Base-by-base conservation (phyloP, 2,797 vertebrate species). In the Esox masquinongy region DNA sequence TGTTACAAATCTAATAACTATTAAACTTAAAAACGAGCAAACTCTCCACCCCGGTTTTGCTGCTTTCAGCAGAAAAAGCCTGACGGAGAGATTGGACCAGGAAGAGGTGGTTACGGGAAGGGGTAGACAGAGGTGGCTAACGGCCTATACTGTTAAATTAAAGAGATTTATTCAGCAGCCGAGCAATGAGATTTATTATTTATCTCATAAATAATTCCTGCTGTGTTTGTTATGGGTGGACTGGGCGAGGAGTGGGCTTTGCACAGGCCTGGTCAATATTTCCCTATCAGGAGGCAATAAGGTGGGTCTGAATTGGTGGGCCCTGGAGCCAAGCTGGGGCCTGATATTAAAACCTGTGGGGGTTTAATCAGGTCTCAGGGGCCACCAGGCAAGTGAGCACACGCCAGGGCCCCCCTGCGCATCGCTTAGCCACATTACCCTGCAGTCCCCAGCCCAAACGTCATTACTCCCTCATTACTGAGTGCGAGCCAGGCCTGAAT, bases 391-490 rank as follows among this genome's bases (percentile, higher is more conserved):
- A 92, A 92, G 88, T 85, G 94, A 94, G 90, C 85, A 88, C 78
- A 86, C 50, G 76, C 85, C 68, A 67, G 15, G 80, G 82, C 79
- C 83, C 78, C 84, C 86, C 81, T 82, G 86, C 80, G 91, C 87
- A 92, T 93, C 92, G 90, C 91, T 95, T 91, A 93, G 89, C 89
- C 92, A 91, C 93, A 94, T 95, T 93, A 95, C 83, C 90, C 89
- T 89, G 88, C 85, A 79, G 9, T 81, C 82, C 82, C 91, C 89
- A 84, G 88, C 81, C 92, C 91, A 92, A 94, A 91, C 93, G 86
- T 90, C 91, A 95, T 94, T 95, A 95, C 84, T 88, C 79, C 90
- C 93, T 93, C 90, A 96, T 96, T 95, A 95, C 87, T 88, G 90
- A 91, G 87, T 91, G 74, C 74, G 83, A 88, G 88, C 72, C 88